Base-by-base conservation (phyloP, 2,888 invertebrate species). In the Dermolepida albohirtum region DNA sequence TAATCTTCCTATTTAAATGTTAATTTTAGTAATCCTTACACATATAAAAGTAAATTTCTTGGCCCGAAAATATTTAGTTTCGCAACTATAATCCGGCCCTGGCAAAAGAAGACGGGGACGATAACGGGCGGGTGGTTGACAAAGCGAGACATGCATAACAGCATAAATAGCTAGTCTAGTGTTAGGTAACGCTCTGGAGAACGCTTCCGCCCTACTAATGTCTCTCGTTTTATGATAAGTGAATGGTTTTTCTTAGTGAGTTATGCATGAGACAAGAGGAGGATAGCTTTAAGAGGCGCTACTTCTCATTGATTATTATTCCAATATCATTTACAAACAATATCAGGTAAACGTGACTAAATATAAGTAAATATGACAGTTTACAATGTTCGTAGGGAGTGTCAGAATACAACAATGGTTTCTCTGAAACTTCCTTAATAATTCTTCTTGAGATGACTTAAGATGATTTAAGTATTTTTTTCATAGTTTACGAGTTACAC, bases 161-260 rank as follows among this genome's bases (percentile, higher is more conserved):
- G 65, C 68, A 69, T 62, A 71, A 71, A 71, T 71, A 67, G 71
- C 71, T 65, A 65, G 65, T 67, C 69, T 71, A 34, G 34, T 34
- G 34, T 69, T 67, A 69, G 67, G 69, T 69, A 69, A 71, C 71
- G 34, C 6, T 34, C 71, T 74, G 34, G 34, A 74, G 68, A 70
- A 72, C 64, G 64, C 67, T 71, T 65, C 70, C 64, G 67, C 68
- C 47, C 72, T 52, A 68, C 69, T 72, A 74, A 71, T 71, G 70
- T 69, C 55, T 41, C 70, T 70, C 70, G 66, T 66, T 71, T 70
- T 71, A 72, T 69, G 68, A 70, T 72, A 72, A 72, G 70, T 71
- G 71, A 66, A 71, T 67, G 69, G 69, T 47, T 47, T 47, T 47
- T 47, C 47, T 47, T 16, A 22, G 22, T 55, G 55, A 41, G 55